phyloP scores from a whole-genome alignment of 2,888 invertebrate species.

The Euproctis similis region DNA sequence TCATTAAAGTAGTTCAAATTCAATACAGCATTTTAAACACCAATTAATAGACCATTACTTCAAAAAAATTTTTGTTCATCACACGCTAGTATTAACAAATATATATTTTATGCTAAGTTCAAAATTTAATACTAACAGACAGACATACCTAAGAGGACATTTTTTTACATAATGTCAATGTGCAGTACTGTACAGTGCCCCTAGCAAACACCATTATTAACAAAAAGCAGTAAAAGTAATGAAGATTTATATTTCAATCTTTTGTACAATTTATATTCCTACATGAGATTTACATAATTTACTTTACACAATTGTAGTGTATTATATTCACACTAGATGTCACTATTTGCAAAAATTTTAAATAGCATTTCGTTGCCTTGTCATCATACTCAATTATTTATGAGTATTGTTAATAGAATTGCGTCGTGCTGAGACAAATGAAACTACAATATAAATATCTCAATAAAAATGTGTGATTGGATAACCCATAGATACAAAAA shows the following conservation, averaged over 20 bases:
- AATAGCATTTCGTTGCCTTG: too few species aligned
- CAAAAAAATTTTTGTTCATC: too few species aligned
- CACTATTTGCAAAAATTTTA: too few species aligned
- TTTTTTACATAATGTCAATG: conserved; percentile 31
- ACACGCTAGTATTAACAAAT: conserved; percentile 8
- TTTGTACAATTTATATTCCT: too few species aligned
- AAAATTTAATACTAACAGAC: conserved; percentile 25
- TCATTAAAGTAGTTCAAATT: too few species aligned
- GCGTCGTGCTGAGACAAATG: conserved; percentile 63
- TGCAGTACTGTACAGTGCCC: conserved; percentile 69
- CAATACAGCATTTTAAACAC: too few species aligned
- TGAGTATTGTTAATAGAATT: too few species aligned
- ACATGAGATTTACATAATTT: too few species aligned
- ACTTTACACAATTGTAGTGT: too few species aligned
- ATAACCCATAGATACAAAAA: conserved; percentile 74
- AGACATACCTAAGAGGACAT: conserved; percentile 25
- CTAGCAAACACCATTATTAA: conserved; percentile 40
- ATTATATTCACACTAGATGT: too few species aligned
- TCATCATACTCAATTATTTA: too few species aligned
- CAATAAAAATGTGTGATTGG: conserved; percentile 70
- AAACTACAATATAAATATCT: conserved; percentile 63
- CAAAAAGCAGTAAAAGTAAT: conserved; percentile 29
- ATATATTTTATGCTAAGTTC: conserved; percentile 15
- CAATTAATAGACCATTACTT: too few species aligned
- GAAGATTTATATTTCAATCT: conserved; percentile 9